Conservation (phyloP, 2,113 vertebrate species). For the Bubo scandiacus region DNA sequence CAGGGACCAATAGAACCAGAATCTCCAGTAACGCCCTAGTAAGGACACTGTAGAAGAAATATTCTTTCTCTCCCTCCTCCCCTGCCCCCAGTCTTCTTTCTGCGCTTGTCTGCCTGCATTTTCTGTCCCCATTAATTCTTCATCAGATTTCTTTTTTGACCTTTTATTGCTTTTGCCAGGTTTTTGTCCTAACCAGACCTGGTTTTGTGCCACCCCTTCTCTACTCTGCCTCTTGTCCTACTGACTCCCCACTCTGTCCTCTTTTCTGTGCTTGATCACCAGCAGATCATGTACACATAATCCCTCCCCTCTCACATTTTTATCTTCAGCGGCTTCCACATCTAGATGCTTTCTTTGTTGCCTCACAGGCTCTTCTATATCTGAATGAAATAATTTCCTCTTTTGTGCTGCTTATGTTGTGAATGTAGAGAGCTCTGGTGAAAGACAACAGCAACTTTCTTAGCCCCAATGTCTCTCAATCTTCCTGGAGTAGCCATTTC, state of each 20-base stretch:
- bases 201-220: not conserved
- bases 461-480: fast-evolving
- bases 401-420: not conserved
- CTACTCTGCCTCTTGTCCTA: not conserved
- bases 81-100: not conserved
- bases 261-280: not conserved
- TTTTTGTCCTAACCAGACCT: not conserved
- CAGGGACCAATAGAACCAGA: not conserved
- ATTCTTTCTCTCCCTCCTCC: no score
- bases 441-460: not conserved
- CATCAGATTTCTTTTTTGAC: not conserved
- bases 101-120: not conserved
- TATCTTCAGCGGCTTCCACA: not conserved
- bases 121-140: not conserved
- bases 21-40: not conserved
- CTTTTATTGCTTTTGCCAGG: not conserved
- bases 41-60: not conserved
- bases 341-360: not conserved
- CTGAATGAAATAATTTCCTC: not conserved
- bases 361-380: not conserved
- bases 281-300: not conserved
- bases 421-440: not conserved
- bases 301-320: not conserved
- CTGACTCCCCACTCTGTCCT: not conserved
- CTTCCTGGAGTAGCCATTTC: not conserved